Base-by-base conservation (phyloP, 2,888 invertebrate species). In the Calameuta filiformis region DNA sequence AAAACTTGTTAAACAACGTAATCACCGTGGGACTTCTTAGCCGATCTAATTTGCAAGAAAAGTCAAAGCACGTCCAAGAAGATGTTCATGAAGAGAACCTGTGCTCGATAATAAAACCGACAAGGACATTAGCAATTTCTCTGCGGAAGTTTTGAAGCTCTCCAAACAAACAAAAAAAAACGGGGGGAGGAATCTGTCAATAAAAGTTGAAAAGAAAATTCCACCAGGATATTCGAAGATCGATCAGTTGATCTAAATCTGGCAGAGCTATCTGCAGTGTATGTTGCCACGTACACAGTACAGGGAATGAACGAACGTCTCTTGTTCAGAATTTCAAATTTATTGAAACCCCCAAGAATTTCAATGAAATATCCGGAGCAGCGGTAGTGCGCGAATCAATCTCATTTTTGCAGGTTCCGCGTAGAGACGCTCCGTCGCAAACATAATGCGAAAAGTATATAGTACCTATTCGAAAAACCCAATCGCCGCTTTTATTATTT, bases 401-500 rank as follows among this genome's bases (percentile, higher is more conserved):
- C 71, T 77, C 40, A 77, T 77, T 77, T 77, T 75, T 69, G 30
- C 69, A 15, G 12, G 33, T 75, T 37, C 69, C 73, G 77, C 37
- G 35, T 12, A 15, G 68, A 34, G 68, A 34, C 33, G 31, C 31
- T 30, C 68, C 23, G 9, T 56, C 6, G 23, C 23, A 23, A 56
- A 23, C 6, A 56, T 56, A 56, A 56, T 23, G 23, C 23, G 56
- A 23, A 23, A 56, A 23, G 56, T 56, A 9, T 23, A 56, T 23
- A 23, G 35, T 33, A 56, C 12, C n/a, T n/a, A 15, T 37, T 68
- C 12, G 11, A 77, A 77, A 76, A 75, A 78, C 56, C 76, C 76
- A 77, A 81, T 80, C 75, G 73, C 76, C 34, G 73, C 73, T 78
- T 79, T 81, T 79, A 79, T 79, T 79, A 75, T 79, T 79, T 78